These are phyloP conservation scores for Canis aureus DNA, from an alignment of 2,113 vertebrate species.

Conservation along the genomic window DNA sequence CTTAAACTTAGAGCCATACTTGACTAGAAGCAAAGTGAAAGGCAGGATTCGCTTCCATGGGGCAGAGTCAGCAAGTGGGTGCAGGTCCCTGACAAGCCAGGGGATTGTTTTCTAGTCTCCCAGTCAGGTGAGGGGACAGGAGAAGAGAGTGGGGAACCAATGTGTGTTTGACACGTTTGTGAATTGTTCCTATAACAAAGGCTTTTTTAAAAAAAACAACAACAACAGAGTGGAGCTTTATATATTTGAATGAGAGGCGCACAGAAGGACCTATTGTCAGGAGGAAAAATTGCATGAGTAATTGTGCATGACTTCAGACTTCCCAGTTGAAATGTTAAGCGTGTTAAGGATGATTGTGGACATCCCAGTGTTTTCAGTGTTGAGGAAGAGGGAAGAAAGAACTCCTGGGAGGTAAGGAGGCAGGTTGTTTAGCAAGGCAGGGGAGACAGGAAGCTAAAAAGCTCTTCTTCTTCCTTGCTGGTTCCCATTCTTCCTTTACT, in stretches of 20 bases:
- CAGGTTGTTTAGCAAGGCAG: neutral
- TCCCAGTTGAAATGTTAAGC: conserved; percentile 62
- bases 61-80: neutral
- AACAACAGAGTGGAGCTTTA: conserved; percentile 75
- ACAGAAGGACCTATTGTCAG: conserved; percentile 76
- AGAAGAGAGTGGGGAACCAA: conserved; percentile 56
- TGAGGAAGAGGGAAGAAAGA: neutral
- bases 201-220: conserved; percentile 18
- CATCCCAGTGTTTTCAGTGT: conserved; percentile 34
- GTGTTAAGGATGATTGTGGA: conserved; percentile 34
- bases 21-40: conserved; percentile 5
- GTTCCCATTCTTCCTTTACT: neutral
- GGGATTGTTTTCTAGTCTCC: conserved; percentile 57
- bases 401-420: neutral
- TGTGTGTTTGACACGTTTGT: conserved; percentile 77
- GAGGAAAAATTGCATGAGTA: conserved; percentile 70
- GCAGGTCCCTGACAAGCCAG: conserved; percentile 11
- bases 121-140: conserved; percentile 51
- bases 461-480: neutral
- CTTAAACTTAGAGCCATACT: conserved; percentile 18
- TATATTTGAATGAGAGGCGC: conserved; percentile 65
- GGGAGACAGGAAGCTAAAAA: neutral
- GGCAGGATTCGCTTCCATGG: neutral
- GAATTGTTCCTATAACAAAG: conserved; percentile 82
- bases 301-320: conserved; percentile 78